These are phyloP conservation scores for Aphidius ervi DNA, from an alignment of 1,140 invertebrate species.

Conservation along the genomic window DNA sequence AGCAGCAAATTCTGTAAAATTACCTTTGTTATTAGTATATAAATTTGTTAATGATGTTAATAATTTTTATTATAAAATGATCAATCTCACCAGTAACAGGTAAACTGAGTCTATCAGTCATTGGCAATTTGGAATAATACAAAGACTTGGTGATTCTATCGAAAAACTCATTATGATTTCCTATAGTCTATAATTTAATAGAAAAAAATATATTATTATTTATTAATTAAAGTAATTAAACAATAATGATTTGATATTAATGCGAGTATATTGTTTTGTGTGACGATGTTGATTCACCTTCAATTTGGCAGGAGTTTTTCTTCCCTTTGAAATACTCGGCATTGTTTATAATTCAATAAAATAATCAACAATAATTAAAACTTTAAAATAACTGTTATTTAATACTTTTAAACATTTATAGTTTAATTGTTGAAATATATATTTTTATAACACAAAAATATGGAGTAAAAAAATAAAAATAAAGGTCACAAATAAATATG, in stretches of 20 bases:
- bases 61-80: conserved; percentile 15
- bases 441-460: no score
- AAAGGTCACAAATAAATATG: no score
- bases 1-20: conserved; percentile 71
- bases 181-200: conserved; percentile 55
- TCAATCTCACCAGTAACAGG: conserved; percentile 69
- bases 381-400: no score
- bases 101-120: conserved; percentile 68
- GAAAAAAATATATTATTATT: conserved; percentile 12
- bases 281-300: conserved; percentile 30
- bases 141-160: conserved; percentile 77
- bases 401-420: no score
- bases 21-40: conserved; percentile 13
- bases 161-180: conserved; percentile 69
- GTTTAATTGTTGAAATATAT: no score
- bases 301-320: conserved; percentile 33
- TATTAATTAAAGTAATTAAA: not conserved
- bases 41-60: conserved; percentile 7
- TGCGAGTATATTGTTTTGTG: no score
- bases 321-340: conserved; percentile 38
- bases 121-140: conserved; percentile 76
- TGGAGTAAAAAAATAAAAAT: no score
- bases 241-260: not conserved
- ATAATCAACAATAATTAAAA: no score
- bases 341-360: conserved; percentile 18